Evolutionary conservation across 2,888 invertebrate genomes (phyloP).

Genomic region (Adineta ricciae): DNA sequence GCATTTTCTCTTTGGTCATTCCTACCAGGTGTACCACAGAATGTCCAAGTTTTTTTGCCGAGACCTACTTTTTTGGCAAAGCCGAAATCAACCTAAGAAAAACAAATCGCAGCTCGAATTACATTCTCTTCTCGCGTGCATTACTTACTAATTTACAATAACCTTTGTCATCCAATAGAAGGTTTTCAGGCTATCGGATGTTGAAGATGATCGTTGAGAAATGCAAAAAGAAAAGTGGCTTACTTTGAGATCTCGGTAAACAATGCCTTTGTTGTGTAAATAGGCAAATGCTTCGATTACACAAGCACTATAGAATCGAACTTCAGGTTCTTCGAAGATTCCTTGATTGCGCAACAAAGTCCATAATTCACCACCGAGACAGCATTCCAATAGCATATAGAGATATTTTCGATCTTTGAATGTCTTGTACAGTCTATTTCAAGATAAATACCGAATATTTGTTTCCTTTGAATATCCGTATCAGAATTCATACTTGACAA

Average conservation of each 20-base stretch:
- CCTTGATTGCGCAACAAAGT: constrained; percentile 66
- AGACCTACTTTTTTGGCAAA: constrained; percentile 82
- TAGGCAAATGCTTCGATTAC: constrained; percentile 87
- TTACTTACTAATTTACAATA: constrained; percentile 67
- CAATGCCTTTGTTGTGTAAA: constrained; percentile 70
- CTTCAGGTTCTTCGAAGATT: constrained; percentile 25
- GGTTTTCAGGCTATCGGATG: constrained; percentile 69
- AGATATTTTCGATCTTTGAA: constrained; percentile 91
- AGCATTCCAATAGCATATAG: constrained; percentile 97
- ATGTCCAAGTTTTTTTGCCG: constrained; percentile 96
- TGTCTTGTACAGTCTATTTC: constrained; percentile 77
- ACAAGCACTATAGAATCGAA: constrained; percentile 64
- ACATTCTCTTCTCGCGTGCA: background rate
- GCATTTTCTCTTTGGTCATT: no score
- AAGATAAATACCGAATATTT: no score
- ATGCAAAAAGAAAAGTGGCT: background rate
- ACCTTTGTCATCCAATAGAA: constrained; percentile 69
- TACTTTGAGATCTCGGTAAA: constrained; percentile 66
- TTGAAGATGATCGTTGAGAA: no score
- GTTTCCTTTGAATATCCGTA: background rate
- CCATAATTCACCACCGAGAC: constrained; percentile 95
- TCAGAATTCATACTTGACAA: constrained; percentile 47
- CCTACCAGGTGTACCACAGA: constrained; percentile 71
- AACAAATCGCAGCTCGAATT: background rate
- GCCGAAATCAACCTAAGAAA: constrained; percentile 70